Base-by-base conservation (phyloP, 2,888 invertebrate species). In the Lepas anatifera region DNA sequence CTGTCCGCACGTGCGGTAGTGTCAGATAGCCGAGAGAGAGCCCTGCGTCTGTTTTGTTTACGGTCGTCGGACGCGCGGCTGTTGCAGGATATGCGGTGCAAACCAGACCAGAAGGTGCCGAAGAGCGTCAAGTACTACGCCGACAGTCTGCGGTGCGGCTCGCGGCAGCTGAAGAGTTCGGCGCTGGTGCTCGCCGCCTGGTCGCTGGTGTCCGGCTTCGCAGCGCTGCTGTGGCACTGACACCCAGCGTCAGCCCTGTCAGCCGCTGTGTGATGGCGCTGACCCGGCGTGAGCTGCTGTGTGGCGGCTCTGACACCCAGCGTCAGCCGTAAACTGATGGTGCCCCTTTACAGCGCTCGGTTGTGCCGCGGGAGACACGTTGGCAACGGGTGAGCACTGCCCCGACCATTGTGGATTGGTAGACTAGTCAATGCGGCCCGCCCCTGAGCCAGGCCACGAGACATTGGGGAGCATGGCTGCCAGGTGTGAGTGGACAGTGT, bases 91-190 rank as follows among this genome's bases (percentile, higher is more conserved):
- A 50, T 32, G 35, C n/a, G 22, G 29, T 43, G 46, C 10, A 41
- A 68, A 25, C 32, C 39, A 16, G 48, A 43, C 27, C 43, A 25
- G 37, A 13, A 13, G 22, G 58, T 58, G 58, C 58, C 58, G 35
- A 22, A 18, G 32, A 8, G 32, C 32, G 58, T 35, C 11, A 32
- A 22, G 22, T 58, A 58, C 58, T 58, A 58, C 58, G 58, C 35
- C 35, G 58, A 58, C 58, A 22, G 22, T 8, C 58, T 58, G 67
- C 74, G 74, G 72, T 74, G 77, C 86, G 74, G 74, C 69, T 72
- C 71, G 69, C 69, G 70, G 11, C 64, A 29, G 48, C 69, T 73
- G 50, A 72, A 72, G 63, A 72, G 71, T 64, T 72, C 72, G 43
- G 69, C 72, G 29, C 43, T 22, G 37, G 25, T 67, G 13, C 63